Base-by-base conservation (phyloP, 2,888 invertebrate species). In the Drosophila tripunctata region DNA sequence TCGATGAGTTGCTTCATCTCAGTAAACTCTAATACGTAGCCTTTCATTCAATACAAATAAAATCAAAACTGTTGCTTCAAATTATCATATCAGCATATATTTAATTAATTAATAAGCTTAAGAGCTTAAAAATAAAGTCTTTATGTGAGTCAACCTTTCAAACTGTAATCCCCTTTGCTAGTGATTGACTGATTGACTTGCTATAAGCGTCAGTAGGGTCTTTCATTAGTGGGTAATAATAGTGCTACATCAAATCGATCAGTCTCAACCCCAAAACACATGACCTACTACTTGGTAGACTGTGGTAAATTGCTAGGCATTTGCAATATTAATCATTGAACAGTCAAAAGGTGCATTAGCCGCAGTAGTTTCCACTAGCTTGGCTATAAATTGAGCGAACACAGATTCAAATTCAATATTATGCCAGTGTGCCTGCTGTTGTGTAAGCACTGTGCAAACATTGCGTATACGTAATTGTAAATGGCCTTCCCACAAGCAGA, bases 241-340 rank as follows among this genome's bases (percentile, higher is more conserved):
- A 62, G 52, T 47, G 22, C 51, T 47, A 61, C 33, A 56, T 22
- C 35, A 48, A 61, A 78, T 67, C 83, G 61, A 67, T 76, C 86
- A 70, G 27, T 21, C 17, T n/a, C 12, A 54, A 22, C 56, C 33
- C 14, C 27, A 10, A 24, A 19, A 43, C 72, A 52, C 41, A 47
- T 24, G 22, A 21, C 7, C 15, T 24, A 12, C n/a, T n/a, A n/a
- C n/a, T n/a, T n/a, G n/a, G 48, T 15, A 14, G 30, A 38, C 30
- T 35, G 21, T 19, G 30, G 15, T 10, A 40, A 47, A 48, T 54
- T 55, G 56, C 50, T 55, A 27, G 43, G 45, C 63, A 51, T 35
- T 40, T 78, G 70, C 45, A 69, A 70, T 63, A 86, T 83, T 83
- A 76, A 86, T 80, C 80, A 80, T 17, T 50, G 45, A 8, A 17